Percentiles rank a stretch among this genome's conserved stretches.
Conservation (phyloP, 2,797 vertebrate species). For the Melanotaenia boesemani region DNA sequence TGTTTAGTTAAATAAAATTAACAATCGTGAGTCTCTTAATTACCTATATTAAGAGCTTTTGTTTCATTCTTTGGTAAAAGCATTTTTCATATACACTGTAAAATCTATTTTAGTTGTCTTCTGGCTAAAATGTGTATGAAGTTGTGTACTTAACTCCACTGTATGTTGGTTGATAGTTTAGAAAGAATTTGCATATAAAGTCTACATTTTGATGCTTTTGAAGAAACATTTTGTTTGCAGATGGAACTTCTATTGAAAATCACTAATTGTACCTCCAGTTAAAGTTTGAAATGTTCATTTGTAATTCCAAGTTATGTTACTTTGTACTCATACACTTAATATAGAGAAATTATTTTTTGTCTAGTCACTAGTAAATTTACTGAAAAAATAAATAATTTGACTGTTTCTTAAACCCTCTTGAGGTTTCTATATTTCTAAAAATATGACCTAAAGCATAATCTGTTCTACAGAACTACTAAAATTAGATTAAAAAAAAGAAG, state of each 20-base stretch:
- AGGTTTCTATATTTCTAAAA: not conserved
- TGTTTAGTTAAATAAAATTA: slow-evolving; percentile 4
- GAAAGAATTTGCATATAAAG: not conserved
- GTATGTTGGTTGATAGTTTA: not conserved
- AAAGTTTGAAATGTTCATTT: not conserved
- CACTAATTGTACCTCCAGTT: not conserved
- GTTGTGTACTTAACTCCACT: not conserved
- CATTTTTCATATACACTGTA: not conserved
- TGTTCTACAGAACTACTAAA: not conserved
- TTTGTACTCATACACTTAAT: not conserved
- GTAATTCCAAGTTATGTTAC: not conserved
- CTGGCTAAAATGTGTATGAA: not conserved
- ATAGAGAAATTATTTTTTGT: not conserved
- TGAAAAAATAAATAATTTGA: not conserved
- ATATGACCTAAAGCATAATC: not conserved
- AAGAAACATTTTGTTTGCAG: not conserved
- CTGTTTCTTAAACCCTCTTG: not conserved
- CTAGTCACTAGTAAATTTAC: not conserved
- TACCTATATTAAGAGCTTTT: not conserved
- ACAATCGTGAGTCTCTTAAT: not conserved
- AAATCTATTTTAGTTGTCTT: not conserved
- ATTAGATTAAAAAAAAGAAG: not conserved
- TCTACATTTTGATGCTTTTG: not conserved
- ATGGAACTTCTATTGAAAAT: not conserved
- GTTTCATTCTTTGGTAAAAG: not conserved